Conservation (phyloP, 2,113 vertebrate species). For the Phrynosoma blainvillii region DNA sequence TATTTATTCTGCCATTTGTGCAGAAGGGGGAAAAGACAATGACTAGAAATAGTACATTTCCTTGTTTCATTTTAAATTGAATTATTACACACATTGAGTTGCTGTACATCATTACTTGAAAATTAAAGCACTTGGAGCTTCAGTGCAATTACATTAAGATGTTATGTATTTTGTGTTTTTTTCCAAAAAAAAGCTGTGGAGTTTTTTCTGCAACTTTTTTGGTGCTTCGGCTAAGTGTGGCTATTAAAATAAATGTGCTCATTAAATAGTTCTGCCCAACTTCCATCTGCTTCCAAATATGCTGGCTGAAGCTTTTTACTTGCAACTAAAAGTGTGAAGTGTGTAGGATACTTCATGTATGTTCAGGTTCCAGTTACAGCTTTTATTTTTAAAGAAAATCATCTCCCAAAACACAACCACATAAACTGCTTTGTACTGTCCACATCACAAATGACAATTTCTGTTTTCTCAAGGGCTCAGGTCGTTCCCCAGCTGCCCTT, state of each 20-base stretch:
- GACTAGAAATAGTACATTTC: constrained; percentile 41
- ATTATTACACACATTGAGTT: constrained; percentile 30
- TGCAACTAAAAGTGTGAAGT: constrained; percentile 8
- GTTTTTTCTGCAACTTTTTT: constrained; percentile 22
- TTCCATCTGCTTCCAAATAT: constrained; percentile 20
- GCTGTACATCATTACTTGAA: constrained; percentile 27
- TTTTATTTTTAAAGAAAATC: background rate
- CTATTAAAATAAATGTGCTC: constrained; percentile 28
- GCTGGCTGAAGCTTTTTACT: background rate
- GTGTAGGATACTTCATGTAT: constrained; percentile 1
- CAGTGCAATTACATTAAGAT: constrained; percentile 8
- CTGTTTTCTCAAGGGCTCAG: background rate
- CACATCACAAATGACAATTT: background rate
- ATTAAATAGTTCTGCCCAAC: background rate
- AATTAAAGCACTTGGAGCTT: constrained; percentile 45
- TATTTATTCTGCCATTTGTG: constrained; percentile 45
- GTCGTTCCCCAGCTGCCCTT: too few species aligned
- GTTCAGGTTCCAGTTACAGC: background rate
- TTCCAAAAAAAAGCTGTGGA: background rate
- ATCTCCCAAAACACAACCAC: background rate
- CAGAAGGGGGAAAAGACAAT: constrained; percentile 31
- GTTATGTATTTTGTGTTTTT: background rate
- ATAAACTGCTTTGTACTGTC: background rate
- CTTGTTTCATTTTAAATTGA: constrained; percentile 47
- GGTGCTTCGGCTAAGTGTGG: background rate